phyloP scores from a whole-genome alignment of 1,140 invertebrate genomes.

The Brachionus calyciflorus region DNA sequence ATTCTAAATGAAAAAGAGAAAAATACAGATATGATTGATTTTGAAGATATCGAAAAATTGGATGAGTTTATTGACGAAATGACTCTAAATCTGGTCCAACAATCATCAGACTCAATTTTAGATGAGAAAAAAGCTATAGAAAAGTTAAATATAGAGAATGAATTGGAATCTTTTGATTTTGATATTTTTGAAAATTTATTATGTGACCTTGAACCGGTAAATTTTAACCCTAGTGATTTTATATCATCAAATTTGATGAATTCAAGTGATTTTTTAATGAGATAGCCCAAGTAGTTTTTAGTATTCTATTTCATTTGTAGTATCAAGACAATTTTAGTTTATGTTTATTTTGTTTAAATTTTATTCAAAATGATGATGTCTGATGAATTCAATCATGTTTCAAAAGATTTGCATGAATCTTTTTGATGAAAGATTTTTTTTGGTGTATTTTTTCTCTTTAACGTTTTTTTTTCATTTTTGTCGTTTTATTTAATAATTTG shows the following conservation, averaged over 20 bases:
- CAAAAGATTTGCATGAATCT: too few relatives aligned
- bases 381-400: too few relatives aligned
- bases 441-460: too few relatives aligned
- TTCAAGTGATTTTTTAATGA: background rate
- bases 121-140: background rate
- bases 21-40: background rate
- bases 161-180: background rate
- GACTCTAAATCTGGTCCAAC: background rate
- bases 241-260: slow-evolving; percentile 8
- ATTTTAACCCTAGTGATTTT: background rate
- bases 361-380: too few relatives aligned
- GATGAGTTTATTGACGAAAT: slow-evolving; percentile 13
- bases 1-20: background rate
- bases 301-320: too few relatives aligned
- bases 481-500: too few relatives aligned
- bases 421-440: too few relatives aligned
- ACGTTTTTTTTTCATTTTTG: too few relatives aligned
- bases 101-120: background rate
- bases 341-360: too few relatives aligned
- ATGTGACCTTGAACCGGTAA: too few relatives aligned
- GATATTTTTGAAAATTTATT: background rate
- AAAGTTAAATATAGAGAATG: background rate
- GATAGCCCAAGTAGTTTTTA: too few relatives aligned
- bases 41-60: background rate
- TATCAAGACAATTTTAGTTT: too few relatives aligned